phyloP scores from a whole-genome alignment of 2,888 invertebrate genomes.

The Tipula helvola region DNA sequence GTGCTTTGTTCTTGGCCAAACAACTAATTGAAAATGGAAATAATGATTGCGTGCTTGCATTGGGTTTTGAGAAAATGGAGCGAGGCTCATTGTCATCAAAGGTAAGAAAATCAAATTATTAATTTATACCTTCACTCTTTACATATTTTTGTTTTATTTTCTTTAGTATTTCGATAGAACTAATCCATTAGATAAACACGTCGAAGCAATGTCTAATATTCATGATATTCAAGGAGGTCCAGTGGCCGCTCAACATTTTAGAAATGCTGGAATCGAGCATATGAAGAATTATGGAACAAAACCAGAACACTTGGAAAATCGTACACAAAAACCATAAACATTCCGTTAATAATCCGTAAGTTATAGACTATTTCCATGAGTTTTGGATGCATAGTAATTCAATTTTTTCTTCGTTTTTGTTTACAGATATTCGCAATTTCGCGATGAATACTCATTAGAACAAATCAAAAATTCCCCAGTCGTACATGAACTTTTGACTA shows the following conservation, averaged over 20 bases:
- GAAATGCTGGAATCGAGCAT: conserved; percentile 90
- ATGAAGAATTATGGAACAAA: conserved; percentile 73
- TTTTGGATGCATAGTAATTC: background rate
- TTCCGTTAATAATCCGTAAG: conserved; percentile 87
- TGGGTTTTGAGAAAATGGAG: conserved; percentile 99
- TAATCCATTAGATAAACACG: conserved; percentile 81
- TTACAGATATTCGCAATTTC: conserved; percentile 78
- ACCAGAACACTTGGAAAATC: conserved; percentile 89
- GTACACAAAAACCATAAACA: conserved; percentile 97
- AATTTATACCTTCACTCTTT: background rate
- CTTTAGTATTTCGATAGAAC: conserved; percentile 63
- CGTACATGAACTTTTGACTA: conserved; percentile 86
- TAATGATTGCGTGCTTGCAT: conserved; percentile 76
- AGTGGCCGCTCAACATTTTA: conserved; percentile 89
- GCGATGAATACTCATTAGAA: conserved; percentile 79
- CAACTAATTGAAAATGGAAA: conserved; percentile 84
- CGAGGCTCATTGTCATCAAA: conserved; percentile 71
- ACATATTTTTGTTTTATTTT: conserved; percentile 11
- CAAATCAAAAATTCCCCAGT: conserved; percentile 80
- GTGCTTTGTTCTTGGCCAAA: conserved; percentile 79
- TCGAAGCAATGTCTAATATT: conserved; percentile 71
- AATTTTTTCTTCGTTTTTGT: too few relatives aligned
- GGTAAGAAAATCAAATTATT: conserved; percentile 31
- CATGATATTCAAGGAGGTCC: conserved; percentile 73
- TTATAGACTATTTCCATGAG: conserved; percentile 17